Conservation (phyloP, 2,888 invertebrate genomes). For the Biston stratarius region DNA sequence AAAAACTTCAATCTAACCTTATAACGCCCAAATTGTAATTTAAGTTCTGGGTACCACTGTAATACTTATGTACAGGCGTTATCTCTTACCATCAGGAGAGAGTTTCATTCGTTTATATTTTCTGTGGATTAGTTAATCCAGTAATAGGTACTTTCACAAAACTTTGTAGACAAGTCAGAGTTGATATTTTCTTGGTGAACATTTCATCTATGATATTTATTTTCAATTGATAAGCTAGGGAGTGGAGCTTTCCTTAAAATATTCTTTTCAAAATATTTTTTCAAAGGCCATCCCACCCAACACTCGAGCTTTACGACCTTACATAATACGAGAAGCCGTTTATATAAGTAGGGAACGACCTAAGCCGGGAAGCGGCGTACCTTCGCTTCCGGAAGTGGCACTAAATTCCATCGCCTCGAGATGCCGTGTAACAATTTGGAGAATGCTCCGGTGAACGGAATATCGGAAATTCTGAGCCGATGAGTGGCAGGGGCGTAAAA, state of each 20-base stretch:
- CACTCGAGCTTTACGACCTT: conserved; percentile 21
- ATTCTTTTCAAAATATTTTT: conserved; percentile 26
- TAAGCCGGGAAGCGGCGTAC: conserved; percentile 13
- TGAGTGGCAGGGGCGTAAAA: conserved; percentile 37
- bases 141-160: too few relatives aligned
- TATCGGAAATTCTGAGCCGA: conserved; percentile 38
- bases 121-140: too few relatives aligned
- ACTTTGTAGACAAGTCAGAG: neutral
- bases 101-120: too few relatives aligned
- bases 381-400: conserved; percentile 30
- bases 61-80: too few relatives aligned
- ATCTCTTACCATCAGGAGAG: too few relatives aligned
- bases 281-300: conserved; percentile 1
- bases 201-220: conserved; percentile 1
- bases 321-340: conserved; percentile 25
- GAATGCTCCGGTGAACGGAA: conserved; percentile 38
- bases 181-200: neutral
- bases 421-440: conserved; percentile 43
- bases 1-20: too few relatives aligned
- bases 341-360: conserved; percentile 32
- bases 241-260: conserved; percentile 3
- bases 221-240: neutral
- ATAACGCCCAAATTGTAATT: too few relatives aligned
- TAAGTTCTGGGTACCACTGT: too few relatives aligned
- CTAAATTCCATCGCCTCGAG: conserved; percentile 41